Conservation (phyloP, 2,797 vertebrate species). For the Sternarchorhynchus goeldii region DNA sequence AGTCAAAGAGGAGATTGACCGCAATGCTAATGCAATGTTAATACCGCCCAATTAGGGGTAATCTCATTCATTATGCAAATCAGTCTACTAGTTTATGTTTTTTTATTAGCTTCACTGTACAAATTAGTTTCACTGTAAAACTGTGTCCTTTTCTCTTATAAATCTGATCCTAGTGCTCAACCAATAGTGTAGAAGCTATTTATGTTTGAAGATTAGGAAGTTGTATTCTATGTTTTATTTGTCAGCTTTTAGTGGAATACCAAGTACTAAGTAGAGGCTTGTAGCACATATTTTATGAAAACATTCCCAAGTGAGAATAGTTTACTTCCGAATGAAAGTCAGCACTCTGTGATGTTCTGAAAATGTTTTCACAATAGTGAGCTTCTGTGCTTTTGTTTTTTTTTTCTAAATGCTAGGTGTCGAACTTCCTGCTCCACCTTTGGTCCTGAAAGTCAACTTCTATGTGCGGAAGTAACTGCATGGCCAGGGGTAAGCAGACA, state of each 20-base stretch:
- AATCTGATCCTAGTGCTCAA: no score
- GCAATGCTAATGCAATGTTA: background rate
- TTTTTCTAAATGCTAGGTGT: background rate
- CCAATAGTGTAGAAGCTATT: no score
- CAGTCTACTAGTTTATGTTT: no score
- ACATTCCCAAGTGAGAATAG: background rate
- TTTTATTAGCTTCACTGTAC: no score
- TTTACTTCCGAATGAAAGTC: background rate
- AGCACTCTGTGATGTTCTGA: background rate
- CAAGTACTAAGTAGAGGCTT: no score
- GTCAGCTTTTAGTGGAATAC: no score
- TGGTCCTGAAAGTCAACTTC: conserved; percentile 48
- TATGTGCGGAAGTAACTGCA: conserved; percentile 20
- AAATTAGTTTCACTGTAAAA: no score
- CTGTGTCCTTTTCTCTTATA: no score
- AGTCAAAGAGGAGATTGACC: background rate
- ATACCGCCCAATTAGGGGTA: background rate
- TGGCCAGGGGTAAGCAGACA: conserved; percentile 22
- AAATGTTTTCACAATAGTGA: background rate
- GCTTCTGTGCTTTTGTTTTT: background rate
- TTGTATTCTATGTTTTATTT: no score
- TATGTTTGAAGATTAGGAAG: no score
- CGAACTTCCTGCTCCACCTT: conserved; percentile 14
- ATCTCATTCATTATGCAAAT: no score
- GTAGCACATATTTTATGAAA: no score